phyloP scores from a whole-genome alignment of 2,797 vertebrate species.

The Dallia pectoralis region DNA sequence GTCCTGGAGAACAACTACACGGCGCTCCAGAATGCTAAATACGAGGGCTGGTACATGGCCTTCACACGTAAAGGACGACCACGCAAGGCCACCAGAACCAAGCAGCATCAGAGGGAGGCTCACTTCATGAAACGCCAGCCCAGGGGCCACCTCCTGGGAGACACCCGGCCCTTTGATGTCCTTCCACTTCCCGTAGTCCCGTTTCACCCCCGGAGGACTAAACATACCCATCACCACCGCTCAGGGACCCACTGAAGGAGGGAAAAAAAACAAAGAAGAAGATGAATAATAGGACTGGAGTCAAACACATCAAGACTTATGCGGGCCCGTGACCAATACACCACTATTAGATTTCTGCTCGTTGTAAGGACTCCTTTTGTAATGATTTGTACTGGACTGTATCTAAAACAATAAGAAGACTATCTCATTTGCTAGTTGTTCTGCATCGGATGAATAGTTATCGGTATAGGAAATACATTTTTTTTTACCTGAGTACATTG shows the following conservation, averaged over 20 bases:
- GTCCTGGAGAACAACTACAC: conserved; percentile 99
- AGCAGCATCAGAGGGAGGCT: conserved; percentile 97
- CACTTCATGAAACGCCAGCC: conserved; percentile 99
- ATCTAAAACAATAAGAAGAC: conserved; percentile 54
- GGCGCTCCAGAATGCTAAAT: conserved; percentile 95
- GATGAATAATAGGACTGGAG: conserved; percentile 44
- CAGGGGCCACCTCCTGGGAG: conserved; percentile 90
- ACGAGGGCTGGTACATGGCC: conserved; percentile 99
- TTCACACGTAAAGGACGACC: conserved; percentile 97
- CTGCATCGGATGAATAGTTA: conserved; percentile 51
- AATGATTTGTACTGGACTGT: conserved; percentile 64
- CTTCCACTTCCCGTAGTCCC: conserved; percentile 86
- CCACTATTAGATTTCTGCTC: conserved; percentile 46
- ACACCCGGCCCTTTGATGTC: conserved; percentile 91
- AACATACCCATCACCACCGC: conserved; percentile 87
- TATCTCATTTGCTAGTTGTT: conserved; percentile 58
- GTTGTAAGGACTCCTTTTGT: conserved; percentile 59
- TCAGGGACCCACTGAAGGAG: conserved; percentile 75
- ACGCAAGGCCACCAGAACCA: conserved; percentile 92
- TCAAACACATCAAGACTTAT: conserved; percentile 40
- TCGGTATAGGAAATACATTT: conserved; percentile 42
- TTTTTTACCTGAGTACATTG: conserved; percentile 45
- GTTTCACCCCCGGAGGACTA: conserved; percentile 88
- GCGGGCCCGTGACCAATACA: conserved; percentile 43
- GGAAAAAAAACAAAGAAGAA: conserved; percentile 29